Percentiles rank a stretch among this genome's conserved stretches.
Evolutionary conservation across 2,888 invertebrate species (phyloP).

Genomic region (Drosophila lacicola): DNA sequence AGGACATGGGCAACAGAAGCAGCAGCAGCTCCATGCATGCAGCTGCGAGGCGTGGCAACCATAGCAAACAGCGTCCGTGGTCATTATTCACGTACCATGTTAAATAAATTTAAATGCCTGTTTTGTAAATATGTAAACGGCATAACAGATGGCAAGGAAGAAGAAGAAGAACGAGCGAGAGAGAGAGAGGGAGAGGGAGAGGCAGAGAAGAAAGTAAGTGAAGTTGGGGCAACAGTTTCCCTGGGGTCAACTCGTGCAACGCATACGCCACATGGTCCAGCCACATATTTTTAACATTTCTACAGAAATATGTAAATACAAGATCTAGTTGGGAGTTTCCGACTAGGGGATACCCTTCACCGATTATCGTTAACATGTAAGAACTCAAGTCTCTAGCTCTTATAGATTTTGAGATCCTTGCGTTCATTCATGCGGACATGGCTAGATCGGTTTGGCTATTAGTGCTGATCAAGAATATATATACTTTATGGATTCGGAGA

Average conservation of each 20-base stretch:
- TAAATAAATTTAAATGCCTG: constrained; percentile 81
- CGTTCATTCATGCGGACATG: too few relatives aligned
- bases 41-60: constrained; percentile 57
- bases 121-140: constrained; percentile 78
- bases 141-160: constrained; percentile 68
- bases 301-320: background rate
- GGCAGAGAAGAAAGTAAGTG: background rate
- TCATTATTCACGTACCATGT: constrained; percentile 79
- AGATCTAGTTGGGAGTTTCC: background rate
- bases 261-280: constrained; percentile 27
- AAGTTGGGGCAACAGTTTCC: constrained; percentile 9
- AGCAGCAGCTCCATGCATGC: constrained; percentile 1
- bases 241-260: constrained; percentile 26
- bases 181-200: background rate
- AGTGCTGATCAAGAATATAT: too few relatives aligned
- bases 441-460: too few relatives aligned
- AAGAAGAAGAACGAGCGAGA: constrained; percentile 1
- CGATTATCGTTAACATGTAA: too few relatives aligned
- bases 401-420: too few relatives aligned
- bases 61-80: constrained; percentile 63
- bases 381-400: too few relatives aligned
- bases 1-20: constrained; percentile 13
- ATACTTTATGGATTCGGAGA: too few relatives aligned
- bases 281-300: constrained; percentile 22
- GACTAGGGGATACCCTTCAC: too few relatives aligned